These are phyloP conservation scores for Forbesichthys papilliferus DNA, from an alignment of 2,113 vertebrate species.

Conservation along the genomic window DNA sequence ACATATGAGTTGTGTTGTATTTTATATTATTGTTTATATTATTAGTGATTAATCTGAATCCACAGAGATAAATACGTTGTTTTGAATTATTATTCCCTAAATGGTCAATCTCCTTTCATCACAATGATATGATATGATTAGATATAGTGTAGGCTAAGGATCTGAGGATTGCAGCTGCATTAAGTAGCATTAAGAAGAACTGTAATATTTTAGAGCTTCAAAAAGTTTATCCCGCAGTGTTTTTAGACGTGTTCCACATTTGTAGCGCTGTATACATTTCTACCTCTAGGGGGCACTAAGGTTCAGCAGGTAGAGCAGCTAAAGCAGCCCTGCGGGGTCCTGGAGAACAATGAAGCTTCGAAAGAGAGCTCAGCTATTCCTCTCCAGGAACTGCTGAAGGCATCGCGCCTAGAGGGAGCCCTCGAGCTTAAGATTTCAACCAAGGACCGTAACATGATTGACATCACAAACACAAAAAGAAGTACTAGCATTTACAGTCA, in stretches of 20 bases:
- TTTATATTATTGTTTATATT: neutral
- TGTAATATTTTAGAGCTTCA: neutral
- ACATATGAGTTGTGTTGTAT: too few relatives aligned
- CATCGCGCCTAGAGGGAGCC: too few relatives aligned
- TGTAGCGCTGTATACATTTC: neutral
- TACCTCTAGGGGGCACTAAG: slow-evolving; percentile 9
- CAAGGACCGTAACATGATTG: too few relatives aligned
- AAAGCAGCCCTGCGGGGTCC: slow-evolving; percentile 40
- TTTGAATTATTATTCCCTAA: neutral
- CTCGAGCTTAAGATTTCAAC: too few relatives aligned
- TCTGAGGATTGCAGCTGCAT: neutral
- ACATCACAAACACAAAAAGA: too few relatives aligned
- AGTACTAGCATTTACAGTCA: too few relatives aligned
- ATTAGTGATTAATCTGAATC: neutral
- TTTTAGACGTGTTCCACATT: neutral
- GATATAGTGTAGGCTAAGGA: neutral
- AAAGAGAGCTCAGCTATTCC: slow-evolving; percentile 38
- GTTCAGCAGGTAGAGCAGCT: slow-evolving; percentile 45
- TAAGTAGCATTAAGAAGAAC: neutral
- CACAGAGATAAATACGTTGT: neutral
- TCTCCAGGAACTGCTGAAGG: slow-evolving; percentile 46
- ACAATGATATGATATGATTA: too few relatives aligned
- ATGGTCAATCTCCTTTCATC: too few relatives aligned
- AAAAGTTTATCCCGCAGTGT: neutral
- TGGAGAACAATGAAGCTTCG: neutral